A percentile compares a stretch with the other conserved stretches of the same genome.
Evolutionary conservation across 2,113 vertebrate genomes (phyloP).

Genomic region (Fukomys damarensis): DNA sequence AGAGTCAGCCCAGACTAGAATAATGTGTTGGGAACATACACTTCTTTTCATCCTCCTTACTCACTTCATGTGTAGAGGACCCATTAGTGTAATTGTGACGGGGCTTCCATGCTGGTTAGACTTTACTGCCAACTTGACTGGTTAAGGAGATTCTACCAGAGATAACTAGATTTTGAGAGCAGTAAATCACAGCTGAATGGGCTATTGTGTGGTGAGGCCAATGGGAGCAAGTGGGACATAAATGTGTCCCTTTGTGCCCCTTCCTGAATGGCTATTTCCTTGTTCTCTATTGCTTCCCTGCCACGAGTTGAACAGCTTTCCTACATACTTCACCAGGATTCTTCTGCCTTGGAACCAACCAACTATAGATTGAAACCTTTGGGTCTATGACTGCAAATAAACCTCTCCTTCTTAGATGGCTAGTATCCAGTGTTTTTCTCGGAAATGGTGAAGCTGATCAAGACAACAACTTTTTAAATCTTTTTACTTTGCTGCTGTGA

Average conservation of each 20-base stretch:
- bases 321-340: rapidly evolving
- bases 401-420: neutral
- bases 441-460: neutral
- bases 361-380: neutral
- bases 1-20: neutral
- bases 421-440: neutral
- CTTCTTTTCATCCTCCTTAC: neutral
- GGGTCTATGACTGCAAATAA: neutral
- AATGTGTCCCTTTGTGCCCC: neutral
- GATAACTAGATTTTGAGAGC: neutral
- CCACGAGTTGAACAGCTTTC: neutral
- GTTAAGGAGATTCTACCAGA: neutral
- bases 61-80: neutral
- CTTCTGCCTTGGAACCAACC: neutral
- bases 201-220: neutral
- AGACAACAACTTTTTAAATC: neutral
- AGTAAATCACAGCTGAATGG: neutral
- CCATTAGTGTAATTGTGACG: neutral
- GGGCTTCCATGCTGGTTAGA: neutral
- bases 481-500: neutral
- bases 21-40: neutral
- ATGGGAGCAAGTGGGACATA: neutral
- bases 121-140: neutral
- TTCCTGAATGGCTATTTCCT: neutral
- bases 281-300: neutral